Evolutionary conservation across 1,140 invertebrate genomes (phyloP).

Genomic region (Dendroctonus ponderosae): DNA sequence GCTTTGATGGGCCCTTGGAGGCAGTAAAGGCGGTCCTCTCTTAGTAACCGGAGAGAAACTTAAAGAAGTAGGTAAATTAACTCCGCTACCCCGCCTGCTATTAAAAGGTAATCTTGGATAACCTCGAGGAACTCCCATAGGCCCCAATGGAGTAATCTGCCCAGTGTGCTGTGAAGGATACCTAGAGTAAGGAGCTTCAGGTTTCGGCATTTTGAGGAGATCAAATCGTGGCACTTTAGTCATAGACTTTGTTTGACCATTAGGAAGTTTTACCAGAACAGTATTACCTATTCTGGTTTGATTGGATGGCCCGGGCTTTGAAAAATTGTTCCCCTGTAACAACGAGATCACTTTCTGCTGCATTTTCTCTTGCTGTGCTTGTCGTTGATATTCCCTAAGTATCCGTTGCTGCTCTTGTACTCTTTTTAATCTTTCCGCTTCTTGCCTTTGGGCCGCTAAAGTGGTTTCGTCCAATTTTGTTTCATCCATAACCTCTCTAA

Average conservation of each 20-base stretch:
- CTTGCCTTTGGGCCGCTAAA: conserved; percentile 86
- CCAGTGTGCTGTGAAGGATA: neutral
- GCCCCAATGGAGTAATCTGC: conserved; percentile 12
- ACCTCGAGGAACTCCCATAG: conserved; percentile 35
- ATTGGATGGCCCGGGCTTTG: conserved; percentile 48
- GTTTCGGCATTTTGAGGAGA: conserved; percentile 29
- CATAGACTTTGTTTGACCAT: conserved; percentile 57
- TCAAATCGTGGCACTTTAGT: conserved; percentile 50
- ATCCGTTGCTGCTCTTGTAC: conserved; percentile 81
- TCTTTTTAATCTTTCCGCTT: conserved; percentile 81
- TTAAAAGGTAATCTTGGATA: conserved; percentile 33
- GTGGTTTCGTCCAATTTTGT: conserved; percentile 89
- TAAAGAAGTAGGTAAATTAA: conserved; percentile 55
- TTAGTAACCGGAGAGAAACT: conserved; percentile 57
- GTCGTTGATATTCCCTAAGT: conserved; percentile 72
- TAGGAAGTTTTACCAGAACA: conserved; percentile 63
- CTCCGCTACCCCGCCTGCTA: conserved; percentile 34
- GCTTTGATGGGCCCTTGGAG: conserved; percentile 33
- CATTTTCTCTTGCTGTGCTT: conserved; percentile 68
- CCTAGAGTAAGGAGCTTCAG: conserved; percentile 7
- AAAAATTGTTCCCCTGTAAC: conserved; percentile 62
- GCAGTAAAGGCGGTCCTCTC: conserved; percentile 30
- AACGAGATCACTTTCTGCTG: conserved; percentile 68
- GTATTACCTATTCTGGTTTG: conserved; percentile 53
- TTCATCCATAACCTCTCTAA: conserved; percentile 89